These are phyloP conservation scores for Gallinago undulata DNA, from an alignment of 2,113 vertebrate species.

Conservation along the genomic window DNA sequence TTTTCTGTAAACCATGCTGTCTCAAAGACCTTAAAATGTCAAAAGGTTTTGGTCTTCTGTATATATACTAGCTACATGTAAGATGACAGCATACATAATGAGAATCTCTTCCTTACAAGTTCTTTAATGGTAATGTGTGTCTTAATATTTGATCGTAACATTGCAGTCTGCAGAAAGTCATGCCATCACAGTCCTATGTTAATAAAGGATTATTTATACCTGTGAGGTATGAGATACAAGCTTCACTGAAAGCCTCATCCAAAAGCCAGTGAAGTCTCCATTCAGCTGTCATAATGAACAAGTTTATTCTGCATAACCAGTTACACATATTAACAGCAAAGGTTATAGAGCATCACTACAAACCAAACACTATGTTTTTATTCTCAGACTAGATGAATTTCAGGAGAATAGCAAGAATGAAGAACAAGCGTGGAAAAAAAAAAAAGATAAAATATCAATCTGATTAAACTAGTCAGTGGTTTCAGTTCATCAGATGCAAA, in stretches of 20 bases:
- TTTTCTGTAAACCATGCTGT: background rate
- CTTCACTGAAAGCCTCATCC: background rate
- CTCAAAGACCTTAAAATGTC: background rate
- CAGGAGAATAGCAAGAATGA: background rate
- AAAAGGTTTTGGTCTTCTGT: background rate
- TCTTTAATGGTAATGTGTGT: rapidly evolving
- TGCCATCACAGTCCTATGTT: background rate
- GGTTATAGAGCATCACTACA: background rate
- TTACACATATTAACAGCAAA: background rate
- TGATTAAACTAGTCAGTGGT: background rate
- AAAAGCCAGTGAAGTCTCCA: background rate
- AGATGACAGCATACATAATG: background rate
- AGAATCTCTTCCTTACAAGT: background rate
- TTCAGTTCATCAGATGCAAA: background rate
- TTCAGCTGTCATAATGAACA: background rate
- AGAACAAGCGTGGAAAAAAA: background rate
- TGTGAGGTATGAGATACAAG: background rate
- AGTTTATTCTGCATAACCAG: background rate
- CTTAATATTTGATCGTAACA: background rate
- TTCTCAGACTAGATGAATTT: background rate
- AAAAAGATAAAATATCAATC: background rate
- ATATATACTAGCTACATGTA: background rate
- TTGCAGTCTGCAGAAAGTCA: background rate
- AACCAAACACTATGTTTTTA: background rate
- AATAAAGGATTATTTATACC: background rate